A percentile compares a stretch with the other conserved stretches of the same genome.
phyloP scores from a whole-genome alignment of 1,140 invertebrate species.

The Conus betulinus region DNA sequence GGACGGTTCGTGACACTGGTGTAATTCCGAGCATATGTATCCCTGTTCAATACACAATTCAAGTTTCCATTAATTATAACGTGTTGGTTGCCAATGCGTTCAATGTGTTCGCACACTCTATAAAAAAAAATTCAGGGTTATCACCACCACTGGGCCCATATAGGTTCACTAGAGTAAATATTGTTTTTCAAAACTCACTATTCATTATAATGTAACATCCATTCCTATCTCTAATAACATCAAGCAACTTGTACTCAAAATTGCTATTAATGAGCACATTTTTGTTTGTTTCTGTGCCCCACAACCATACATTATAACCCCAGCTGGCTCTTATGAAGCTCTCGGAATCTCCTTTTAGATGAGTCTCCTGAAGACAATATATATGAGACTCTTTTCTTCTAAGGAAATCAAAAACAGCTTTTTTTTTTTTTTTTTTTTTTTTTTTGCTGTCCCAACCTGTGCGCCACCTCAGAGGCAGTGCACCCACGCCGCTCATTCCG shows the following conservation, averaged over 20 bases:
- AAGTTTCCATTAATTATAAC: background rate
- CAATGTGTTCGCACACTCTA: background rate
- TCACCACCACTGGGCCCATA: background rate
- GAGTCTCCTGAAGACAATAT: no score
- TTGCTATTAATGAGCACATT: background rate
- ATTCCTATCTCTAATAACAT: background rate
- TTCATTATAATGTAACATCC: conserved; percentile 3
- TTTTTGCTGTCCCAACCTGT: no score
- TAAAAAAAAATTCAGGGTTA: background rate
- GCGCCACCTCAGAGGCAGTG: no score
- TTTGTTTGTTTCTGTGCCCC: no score
- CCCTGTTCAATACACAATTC: background rate
- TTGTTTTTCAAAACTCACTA: background rate
- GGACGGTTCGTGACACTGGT: background rate
- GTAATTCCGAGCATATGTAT: background rate
- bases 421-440: no score
- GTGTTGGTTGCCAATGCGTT: background rate
- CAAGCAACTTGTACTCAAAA: background rate
- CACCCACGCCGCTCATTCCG: no score
- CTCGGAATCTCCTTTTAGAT: no score
- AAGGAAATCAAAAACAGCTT: no score
- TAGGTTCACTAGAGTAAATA: background rate
- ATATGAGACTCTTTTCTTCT: no score
- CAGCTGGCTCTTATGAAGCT: no score
- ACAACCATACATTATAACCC: no score